Evolutionary conservation across 2,888 invertebrate species (phyloP).

Genomic region (Apotomis capreana): DNA sequence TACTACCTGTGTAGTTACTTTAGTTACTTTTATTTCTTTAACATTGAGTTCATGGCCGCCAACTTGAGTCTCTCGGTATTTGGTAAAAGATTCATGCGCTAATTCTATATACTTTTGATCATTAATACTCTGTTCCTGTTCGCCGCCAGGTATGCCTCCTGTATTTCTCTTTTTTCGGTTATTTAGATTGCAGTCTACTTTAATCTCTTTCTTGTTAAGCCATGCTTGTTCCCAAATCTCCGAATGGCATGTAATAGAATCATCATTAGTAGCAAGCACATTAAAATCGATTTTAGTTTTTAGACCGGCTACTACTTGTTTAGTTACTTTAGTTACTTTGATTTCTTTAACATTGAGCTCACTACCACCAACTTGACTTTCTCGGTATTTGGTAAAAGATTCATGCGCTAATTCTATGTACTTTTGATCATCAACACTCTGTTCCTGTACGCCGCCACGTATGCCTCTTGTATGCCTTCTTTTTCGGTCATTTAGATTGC

Average conservation of each 20-base stretch:
- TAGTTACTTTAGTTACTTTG: constrained; percentile 60
- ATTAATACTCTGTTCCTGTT: constrained; percentile 45
- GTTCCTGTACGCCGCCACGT: constrained; percentile 33
- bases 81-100: constrained; percentile 51
- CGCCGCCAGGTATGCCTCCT: constrained; percentile 24
- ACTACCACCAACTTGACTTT: constrained; percentile 37
- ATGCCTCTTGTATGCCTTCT: constrained; percentile 4
- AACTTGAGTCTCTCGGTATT: constrained; percentile 45
- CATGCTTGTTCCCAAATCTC: constrained; percentile 84
- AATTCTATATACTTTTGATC: constrained; percentile 48
- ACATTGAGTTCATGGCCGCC: constrained; percentile 40
- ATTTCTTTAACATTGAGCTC: constrained; percentile 47
- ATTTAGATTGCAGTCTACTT: constrained; percentile 37
- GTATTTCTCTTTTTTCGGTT: constrained; percentile 8
- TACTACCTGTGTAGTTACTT: constrained; percentile 52
- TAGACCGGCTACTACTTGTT: constrained; percentile 75
- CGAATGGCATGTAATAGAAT: constrained; percentile 66
- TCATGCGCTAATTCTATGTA: constrained; percentile 49
- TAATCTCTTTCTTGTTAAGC: constrained; percentile 57
- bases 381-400: constrained; percentile 50
- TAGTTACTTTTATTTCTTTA: constrained; percentile 43
- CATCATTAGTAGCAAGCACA: constrained; percentile 52
- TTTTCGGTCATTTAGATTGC: constrained; percentile 18
- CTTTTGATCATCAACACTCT: constrained; percentile 49
- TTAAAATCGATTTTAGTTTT: constrained; percentile 69